Evolutionary conservation across 2,113 vertebrate genomes (phyloP), one percentile per base, ranked within the genome.

Genomic region (Chloebia gouldiae): DNA sequence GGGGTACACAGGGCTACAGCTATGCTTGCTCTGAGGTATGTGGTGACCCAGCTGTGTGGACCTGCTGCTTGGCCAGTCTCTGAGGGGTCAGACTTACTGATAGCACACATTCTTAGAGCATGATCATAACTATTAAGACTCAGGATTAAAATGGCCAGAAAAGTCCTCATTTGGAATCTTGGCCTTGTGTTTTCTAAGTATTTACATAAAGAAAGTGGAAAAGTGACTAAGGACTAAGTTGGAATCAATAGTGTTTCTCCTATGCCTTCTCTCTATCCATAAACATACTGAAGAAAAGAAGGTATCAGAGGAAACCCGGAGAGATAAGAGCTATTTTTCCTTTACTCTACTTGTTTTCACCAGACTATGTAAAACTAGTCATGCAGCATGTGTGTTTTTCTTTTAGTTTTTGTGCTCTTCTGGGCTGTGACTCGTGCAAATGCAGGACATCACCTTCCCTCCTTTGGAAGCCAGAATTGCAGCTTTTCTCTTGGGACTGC

Each of bases 261-360:
- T 61, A 86, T 1, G 19, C 50, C 51, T 90, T 88, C 44, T 81
- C 37, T 91, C 17, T 30, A 91, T 81, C 21, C n/a, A 70, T 50
- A 90, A 96, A 90, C 80, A 94, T 35, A 37, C 56, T 71, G 60
- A 86, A 93, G 79, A 86, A 93, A 94, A 88, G 64, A 93, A 92
- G 63, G 49, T 92, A 92, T 96, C 94, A 93, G 64, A 81, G 86
- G 86, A 97, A 95, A 78, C 50, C n/a, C 0, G 0, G 71, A 77
- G 56, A 95, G 82, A 93, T 92, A 92, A 81, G 70, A 68, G 39
- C 13, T 79, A 31, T 93, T 96, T 96, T 72, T 53, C 37, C 49
- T 92, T 76, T 45, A 81, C 50, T 83, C 25, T 22, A 31, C n/a
- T 81, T 92, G 60, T 92, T 97, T 92, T 81, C 56, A 35, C 44